Conservation (phyloP, 2,797 vertebrate species). For the Euphonia xanthogaster region DNA sequence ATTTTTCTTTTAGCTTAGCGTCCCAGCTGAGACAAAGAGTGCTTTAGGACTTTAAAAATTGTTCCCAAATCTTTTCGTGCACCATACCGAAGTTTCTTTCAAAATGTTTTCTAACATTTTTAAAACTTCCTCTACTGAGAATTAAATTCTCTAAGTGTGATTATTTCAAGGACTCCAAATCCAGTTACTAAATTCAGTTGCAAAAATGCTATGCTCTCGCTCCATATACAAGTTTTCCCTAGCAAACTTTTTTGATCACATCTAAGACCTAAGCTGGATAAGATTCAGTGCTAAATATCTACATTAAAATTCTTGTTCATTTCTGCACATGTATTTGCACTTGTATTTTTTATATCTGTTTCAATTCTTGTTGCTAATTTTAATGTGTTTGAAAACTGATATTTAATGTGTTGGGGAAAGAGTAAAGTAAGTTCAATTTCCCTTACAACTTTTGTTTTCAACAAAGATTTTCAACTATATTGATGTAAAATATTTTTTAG, state of each 20-base stretch:
- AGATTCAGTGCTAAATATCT: neutral
- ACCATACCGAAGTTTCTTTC: neutral
- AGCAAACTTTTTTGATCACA: neutral
- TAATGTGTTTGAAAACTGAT: neutral
- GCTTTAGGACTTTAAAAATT: neutral
- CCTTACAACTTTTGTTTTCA: neutral
- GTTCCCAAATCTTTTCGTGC: neutral
- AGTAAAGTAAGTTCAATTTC: neutral
- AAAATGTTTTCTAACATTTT: neutral
- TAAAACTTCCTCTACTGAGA: neutral
- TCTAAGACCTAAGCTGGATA: neutral
- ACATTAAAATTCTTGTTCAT: neutral
- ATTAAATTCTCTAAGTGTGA: neutral
- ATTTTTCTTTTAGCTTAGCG: neutral
- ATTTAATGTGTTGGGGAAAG: neutral
- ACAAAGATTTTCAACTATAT: neutral
- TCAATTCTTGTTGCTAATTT: neutral
- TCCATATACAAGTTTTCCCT: neutral
- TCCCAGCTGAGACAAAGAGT: neutral
- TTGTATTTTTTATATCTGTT: neutral
- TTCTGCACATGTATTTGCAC: neutral
- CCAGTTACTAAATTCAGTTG: neutral
- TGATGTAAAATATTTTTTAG: neutral
- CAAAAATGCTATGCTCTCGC: neutral
- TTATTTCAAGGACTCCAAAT: neutral